Base-by-base conservation (phyloP, 2,888 invertebrate species). In the Apamea epomidion region DNA sequence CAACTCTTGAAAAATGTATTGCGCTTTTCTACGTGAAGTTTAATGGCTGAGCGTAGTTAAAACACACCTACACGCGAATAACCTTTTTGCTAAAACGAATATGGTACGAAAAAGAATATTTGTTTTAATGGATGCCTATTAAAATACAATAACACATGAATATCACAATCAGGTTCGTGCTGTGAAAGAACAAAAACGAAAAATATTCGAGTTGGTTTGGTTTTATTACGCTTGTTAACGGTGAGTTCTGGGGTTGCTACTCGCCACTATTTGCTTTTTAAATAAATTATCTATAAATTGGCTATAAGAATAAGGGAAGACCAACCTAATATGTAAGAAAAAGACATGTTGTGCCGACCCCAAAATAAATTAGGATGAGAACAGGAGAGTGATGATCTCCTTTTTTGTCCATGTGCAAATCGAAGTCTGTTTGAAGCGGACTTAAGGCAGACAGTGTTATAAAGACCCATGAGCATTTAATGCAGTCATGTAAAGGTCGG, bases 1-100 rank as follows among this genome's bases (percentile, higher is more conserved):
- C 79, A 78, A 83, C 78, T 74, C 87, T 81, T 80, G 89, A 89
- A 87, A 90, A 90, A 89, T 90, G 80, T 82, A 83, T 90, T 82
- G 88, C 86, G 81, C 81, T 87, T 87, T 84, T 45, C 78, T 89
- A 89, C 81, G 89, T 83, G 77, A 77, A 83, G 82, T 87, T 85
- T 85, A 90, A 87, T 81, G 79, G 88, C 70, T 80, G 76, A 70
- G 85, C 71, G 76, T 68, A 73, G 85, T 79, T 80, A 76, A 78
- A 82, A 82, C 67, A 78, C 65, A 82, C 70, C 72, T 71, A 78
- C 48, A 37, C 21, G 25, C 69, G 12, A 72, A 71, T 76, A 73
- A 29, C 32, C 54, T 75, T 78, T 82, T 78, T 77, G 68, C 37
- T 67, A 54, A 76, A 69, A 51, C 25, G 32, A 75, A 80, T 25